phyloP scores from a whole-genome alignment of 2,113 vertebrate species.

The Alligator sinensis region DNA sequence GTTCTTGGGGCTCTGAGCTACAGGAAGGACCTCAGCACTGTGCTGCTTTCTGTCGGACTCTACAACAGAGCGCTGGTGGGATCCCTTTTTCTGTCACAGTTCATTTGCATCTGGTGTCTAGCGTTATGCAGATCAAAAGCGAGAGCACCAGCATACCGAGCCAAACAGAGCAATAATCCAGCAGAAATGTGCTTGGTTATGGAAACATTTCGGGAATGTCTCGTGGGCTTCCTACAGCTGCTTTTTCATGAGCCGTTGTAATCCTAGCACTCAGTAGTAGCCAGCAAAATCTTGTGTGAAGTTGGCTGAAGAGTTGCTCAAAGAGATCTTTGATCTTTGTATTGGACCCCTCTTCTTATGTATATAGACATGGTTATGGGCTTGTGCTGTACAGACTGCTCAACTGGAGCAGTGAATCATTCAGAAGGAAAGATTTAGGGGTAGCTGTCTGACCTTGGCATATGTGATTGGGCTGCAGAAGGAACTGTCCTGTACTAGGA shows the following conservation, averaged over 20 bases:
- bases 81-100: not conserved
- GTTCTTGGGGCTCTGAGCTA: not conserved
- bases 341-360: not conserved
- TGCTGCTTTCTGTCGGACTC: not conserved
- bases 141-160: not conserved
- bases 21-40: rapidly evolving
- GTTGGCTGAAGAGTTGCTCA: conserved; percentile 56
- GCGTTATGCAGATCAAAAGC: not conserved
- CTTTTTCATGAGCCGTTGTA: conserved; percentile 32
- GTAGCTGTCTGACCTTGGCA: not conserved
- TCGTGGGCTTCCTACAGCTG: conserved; percentile 67
- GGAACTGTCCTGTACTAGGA: not conserved
- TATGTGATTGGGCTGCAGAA: not conserved
- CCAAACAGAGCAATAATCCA: conserved; percentile 18
- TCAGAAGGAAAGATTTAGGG: not conserved
- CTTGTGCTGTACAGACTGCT: conserved; percentile 20
- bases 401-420: not conserved
- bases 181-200: conserved; percentile 58
- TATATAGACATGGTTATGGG: conserved; percentile 1
- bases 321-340: conserved; percentile 59
- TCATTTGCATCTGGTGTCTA: rapidly evolving
- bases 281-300: conserved; percentile 62
- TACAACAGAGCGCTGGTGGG: not conserved
- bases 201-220: conserved; percentile 76
- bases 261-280: conserved; percentile 57